Conservation (phyloP, 2,888 invertebrate species). For the Caenorhabditis wallacei region DNA sequence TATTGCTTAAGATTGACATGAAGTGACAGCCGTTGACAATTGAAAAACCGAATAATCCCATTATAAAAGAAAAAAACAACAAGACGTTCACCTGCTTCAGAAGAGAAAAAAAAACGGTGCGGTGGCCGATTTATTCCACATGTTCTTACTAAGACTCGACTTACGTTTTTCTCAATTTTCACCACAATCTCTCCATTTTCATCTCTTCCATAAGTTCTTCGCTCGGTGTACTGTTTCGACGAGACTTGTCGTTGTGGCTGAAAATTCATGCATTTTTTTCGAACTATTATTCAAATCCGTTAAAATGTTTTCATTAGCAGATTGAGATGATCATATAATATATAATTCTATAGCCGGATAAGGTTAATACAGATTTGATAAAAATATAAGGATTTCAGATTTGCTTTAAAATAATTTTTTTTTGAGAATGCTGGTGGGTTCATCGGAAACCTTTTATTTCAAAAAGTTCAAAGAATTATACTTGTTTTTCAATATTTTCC, state of each 20-base stretch:
- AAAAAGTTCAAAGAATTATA: too few species aligned
- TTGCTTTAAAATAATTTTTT: too few species aligned
- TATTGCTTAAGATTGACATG: slow-evolving; percentile 15
- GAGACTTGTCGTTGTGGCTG: slow-evolving; percentile 79
- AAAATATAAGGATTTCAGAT: too few species aligned
- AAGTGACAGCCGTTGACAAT: not conserved
- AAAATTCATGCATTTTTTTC: slow-evolving; percentile 17
- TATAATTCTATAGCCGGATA: too few species aligned
- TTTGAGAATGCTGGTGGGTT: too few species aligned
- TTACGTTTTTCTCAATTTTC: slow-evolving; percentile 79
- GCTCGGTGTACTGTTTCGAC: slow-evolving; percentile 79
- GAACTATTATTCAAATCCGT: too few species aligned
- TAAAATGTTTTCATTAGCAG: too few species aligned
- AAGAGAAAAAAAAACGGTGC: slow-evolving; percentile 2
- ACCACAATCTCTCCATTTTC: slow-evolving; percentile 82
- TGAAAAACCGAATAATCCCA: slow-evolving; percentile 2
- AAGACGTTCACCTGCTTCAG: slow-evolving; percentile 26
- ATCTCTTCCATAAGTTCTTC: slow-evolving; percentile 80
- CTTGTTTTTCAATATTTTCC: too few species aligned
- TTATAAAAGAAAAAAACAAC: slow-evolving; percentile 4
- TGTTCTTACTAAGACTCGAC: slow-evolving; percentile 30
- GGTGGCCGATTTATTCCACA: slow-evolving; percentile 18
- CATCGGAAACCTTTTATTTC: too few species aligned
- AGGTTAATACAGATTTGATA: too few species aligned
- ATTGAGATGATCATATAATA: too few species aligned